Evolutionary conservation across 2,113 vertebrate genomes (phyloP).

Genomic region (Bubo blakistoni): DNA sequence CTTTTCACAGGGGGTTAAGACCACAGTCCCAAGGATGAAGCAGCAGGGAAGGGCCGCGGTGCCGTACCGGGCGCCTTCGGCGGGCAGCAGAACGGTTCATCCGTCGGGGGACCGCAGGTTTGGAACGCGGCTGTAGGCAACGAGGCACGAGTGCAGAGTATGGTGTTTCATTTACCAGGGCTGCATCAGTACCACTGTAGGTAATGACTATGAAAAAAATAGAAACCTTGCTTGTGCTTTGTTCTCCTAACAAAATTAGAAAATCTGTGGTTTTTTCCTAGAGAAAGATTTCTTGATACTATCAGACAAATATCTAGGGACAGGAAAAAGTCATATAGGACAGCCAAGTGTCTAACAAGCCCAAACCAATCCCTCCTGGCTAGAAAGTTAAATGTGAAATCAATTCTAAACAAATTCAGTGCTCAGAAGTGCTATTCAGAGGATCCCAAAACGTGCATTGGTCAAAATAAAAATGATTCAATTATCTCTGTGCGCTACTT

Average conservation of each 20-base stretch:
- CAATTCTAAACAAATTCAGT: neutral
- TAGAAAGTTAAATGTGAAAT: neutral
- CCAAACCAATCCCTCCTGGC: neutral
- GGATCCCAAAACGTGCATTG: neutral
- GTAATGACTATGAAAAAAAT: neutral
- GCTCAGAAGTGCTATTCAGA: neutral
- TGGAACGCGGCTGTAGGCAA: neutral
- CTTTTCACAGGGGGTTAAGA: neutral
- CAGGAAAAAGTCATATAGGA: neutral
- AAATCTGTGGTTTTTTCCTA: neutral
- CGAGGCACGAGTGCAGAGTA: too few species aligned
- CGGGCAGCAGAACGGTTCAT: neutral
- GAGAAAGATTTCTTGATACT: neutral
- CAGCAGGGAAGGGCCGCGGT: fast-evolving
- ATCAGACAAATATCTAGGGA: neutral
- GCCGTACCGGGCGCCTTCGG: neutral
- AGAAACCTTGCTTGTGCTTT: neutral
- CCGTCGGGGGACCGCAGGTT: neutral
- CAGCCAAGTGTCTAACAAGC: neutral
- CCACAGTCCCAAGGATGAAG: neutral
- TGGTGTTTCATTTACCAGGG: neutral
- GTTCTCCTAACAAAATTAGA: neutral
- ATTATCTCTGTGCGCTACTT: neutral
- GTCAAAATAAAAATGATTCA: neutral
- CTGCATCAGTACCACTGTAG: neutral